Base-by-base conservation (phyloP, 1,140 invertebrate genomes). In the Argopecten irradians region DNA sequence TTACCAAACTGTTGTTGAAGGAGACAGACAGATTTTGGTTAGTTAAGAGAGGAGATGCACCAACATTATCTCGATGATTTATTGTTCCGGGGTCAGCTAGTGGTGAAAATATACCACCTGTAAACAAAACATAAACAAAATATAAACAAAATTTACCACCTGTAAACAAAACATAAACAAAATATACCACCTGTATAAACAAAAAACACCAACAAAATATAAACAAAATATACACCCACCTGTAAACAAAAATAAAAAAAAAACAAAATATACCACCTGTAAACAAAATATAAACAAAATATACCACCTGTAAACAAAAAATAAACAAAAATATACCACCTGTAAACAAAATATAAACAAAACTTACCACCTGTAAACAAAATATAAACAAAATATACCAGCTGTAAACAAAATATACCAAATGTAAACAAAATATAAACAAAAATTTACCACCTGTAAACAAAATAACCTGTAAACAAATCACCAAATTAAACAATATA, bases 301-400 rank as follows among this genome's bases (percentile, higher is more conserved):
- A 11, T 8, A 82, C 41, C 71, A n/a, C n/a, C n/a, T n/a, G n/a
- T n/a, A n/a, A n/a, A n/a, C n/a, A n/a, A n/a, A n/a, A n/a, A n/a
- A n/a, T n/a, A n/a, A n/a, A n/a, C n/a, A n/a, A 91, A 88, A 91
- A 90, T 19, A 91, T 82, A 39, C 91, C 91, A 71, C 83, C 91
- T 91, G 55, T n/a, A 89, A 89, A 55, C 34, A 9, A 82, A 28
- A 36, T 36, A 22, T n/a, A 83, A 32, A 41, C 19, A 82, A n/a
- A 83, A 82, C 82, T 28, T 8, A 82, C 41, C 71, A 82, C 22
- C 41, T 36, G 28, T 43, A 22, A 28, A 22, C 14, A 28, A 1
- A 46, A 71, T 19, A 9, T 13, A 83, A 28, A 14, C n/a, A n/a
- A 16, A 19, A 16, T n/a, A 82, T 33, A 83, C 16, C 14, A 14